Evolutionary conservation across 2,888 invertebrate species (phyloP), one percentile per base, ranked within the genome.

Genomic region (Drosophila diplacantha): DNA sequence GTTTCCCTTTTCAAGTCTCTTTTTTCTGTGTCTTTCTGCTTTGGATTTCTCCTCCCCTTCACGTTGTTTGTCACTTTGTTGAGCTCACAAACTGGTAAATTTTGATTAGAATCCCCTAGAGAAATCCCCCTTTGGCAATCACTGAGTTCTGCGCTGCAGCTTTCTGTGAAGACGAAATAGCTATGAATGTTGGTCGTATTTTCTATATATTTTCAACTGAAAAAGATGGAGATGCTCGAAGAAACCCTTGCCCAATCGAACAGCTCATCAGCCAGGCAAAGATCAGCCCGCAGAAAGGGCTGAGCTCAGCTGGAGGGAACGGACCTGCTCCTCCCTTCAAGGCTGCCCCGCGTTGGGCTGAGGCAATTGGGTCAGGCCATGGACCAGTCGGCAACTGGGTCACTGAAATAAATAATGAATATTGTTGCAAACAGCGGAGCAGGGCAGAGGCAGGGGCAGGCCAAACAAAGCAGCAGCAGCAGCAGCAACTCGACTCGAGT

Each of bases 321-420:
- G 2, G 24, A 16, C 16, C 16, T 11, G 37, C 37, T 12, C 7
- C 22, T 24, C n/a, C 39, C 6, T 44, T 18, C 18, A 29, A 29
- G 37, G 37, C 37, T 50, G 37, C 29, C 39, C 39, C 16, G 29
- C 29, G 22, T 5, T 35, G 50, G 34, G 49, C n/a, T 3, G 26
- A 9, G 20, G 20, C n/a, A 55, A 37, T 55, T 52, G 29, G 79
- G 71, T 75, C 73, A 71, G 69, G 52, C 44, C 55, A 79, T 73
- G 71, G 67, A 57, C 65, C 71, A 65, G 34, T 20, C 37, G 59
- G 66, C 59, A 81, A 81, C 72, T 75, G 65, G 82, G 82, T 81
- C 77, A 73, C 61, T 69, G 62, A 72, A 77, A 73, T 77, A 81
- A 77, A 81, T 81, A 77, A 79, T 69, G 79, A 75, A 75, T 73